Base-by-base conservation (phyloP, 2,113 vertebrate species). In the Amblyopsis rosae region DNA sequence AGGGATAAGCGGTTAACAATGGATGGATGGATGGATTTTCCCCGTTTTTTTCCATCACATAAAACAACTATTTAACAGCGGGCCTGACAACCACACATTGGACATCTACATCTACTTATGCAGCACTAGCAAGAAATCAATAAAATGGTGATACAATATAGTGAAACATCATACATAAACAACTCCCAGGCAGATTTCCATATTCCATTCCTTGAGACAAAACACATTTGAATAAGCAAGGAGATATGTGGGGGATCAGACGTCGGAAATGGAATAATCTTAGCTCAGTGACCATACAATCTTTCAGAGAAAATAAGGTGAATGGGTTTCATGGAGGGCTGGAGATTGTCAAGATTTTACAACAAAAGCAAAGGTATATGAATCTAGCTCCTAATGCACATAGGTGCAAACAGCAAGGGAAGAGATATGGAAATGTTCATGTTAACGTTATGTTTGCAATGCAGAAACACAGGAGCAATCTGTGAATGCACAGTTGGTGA, bases 341-440 rank as follows among this genome's bases (percentile, higher is more conserved):
- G 57, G 69, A 83, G 84, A 87, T 81, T 83, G 77, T 70, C 78
- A 69, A 89, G 89, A 91, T 91, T 87, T 85, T 85, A 89, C 86
- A 84, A 87, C 74, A 80, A 17, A 48, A 80, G 82, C 62, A 80
- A 82, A 85, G 83, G 63, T 83, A 81, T 86, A 86, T 88, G 87
- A 88, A 88, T 91, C 81, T 85, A 70, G 82, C 73, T 79, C 70
- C 17, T 9, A 59, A 69, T 47, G 71, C 65, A 77, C 65, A 70
- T 60, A 69, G 77, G 70, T 77, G 74, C 69, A 46, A 65, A 57
- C 32, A 46, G 80, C 71, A 78, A 73, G 80, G 6, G 57, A 77
- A 79, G 73, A 72, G 81, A 77, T 75, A 59, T 12, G 77, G 47
- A 88, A 88, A 90, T 84, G 87, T 88, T 86, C 87, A 88, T 85